Base-by-base conservation (phyloP, 2,113 vertebrate genomes). In the Vulpes ferrilata region DNA sequence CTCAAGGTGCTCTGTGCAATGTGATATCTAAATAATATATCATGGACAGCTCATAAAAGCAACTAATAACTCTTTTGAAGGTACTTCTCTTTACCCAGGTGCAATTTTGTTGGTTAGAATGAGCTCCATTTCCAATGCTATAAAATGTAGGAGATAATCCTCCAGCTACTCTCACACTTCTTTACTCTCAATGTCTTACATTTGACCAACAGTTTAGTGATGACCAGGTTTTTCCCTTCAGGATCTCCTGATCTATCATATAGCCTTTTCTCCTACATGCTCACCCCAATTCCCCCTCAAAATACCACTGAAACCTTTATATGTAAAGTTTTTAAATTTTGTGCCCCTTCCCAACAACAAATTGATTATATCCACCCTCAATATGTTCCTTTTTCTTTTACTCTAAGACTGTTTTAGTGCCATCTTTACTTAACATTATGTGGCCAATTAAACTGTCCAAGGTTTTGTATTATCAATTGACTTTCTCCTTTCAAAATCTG, bases 401-500 rank as follows among this genome's bases (percentile, higher is more conserved):
- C 1, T 25, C 23, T 78, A 16, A 59, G 4, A 30, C 11, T 48
- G 93, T 20, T 43, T 86, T 96, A 82, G 3, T 48, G 7, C 7
- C 27, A 35, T 43, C 10, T 91, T 81, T 64, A 80, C 1, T 95
- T 69, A 43, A 30, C 11, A 86, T 55, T 91, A 35, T 0, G 65
- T 80, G 2, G 5, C 15, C 7, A 86, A 2, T 1, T 7, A 91
- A 96, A 48, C 5, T 3, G 0, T 82, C 19, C 2, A 96, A 22
- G 11, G 32, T 55, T 93, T 94, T 79, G 38, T 0, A 32, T 48
- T 5, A n/a, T 76, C 16, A 81, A n/a, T 4, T 67, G 43, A 22
- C 0, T 2, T 85, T 65, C 32, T 85, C 76, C 11, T 90, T 92
- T 95, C 20, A 82, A 89, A 89, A 95, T 64, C 8, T 88, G 38